These are phyloP conservation scores for Villa cingulata DNA, from an alignment of 2,888 invertebrate species.

Conservation along the genomic window DNA sequence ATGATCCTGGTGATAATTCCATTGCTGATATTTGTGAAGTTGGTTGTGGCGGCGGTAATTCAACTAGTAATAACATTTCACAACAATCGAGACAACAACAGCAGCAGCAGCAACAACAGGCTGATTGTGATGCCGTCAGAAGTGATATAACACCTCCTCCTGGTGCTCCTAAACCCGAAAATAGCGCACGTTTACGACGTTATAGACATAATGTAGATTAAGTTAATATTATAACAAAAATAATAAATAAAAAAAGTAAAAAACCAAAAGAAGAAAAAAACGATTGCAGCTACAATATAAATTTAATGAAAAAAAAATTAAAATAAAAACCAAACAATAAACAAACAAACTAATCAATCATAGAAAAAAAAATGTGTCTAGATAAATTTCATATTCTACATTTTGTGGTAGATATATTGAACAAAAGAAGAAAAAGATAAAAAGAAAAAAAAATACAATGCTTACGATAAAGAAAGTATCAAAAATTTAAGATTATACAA, in stretches of 20 bases:
- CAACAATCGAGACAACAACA: neutral
- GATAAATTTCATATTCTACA: too few species aligned
- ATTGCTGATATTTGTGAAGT: neutral
- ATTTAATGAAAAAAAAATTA: neutral
- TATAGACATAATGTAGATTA: conserved; percentile 24
- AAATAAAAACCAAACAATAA: too few species aligned
- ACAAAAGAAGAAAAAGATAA: too few species aligned
- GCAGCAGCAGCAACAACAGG: neutral
- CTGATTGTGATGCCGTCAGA: neutral
- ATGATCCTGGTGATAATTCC: neutral
- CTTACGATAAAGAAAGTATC: too few species aligned
- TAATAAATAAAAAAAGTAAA: neutral
- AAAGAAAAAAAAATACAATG: too few species aligned
- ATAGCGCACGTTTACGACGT: conserved; percentile 33
- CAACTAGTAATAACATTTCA: neutral
- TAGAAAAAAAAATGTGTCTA: too few species aligned
- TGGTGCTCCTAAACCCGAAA: conserved; percentile 34
- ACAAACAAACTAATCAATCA: too few species aligned
- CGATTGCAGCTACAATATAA: neutral
- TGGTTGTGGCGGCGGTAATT: neutral
- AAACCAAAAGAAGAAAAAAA: neutral
- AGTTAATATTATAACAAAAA: neutral
- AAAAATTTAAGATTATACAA: too few species aligned
- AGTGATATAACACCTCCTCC: conserved; percentile 31
- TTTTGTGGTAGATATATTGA: too few species aligned